A percentile compares a stretch with the other conserved stretches of the same genome.
Evolutionary conservation across 2,113 vertebrate genomes (phyloP).

Genomic region (Rhodinocichla rosea): DNA sequence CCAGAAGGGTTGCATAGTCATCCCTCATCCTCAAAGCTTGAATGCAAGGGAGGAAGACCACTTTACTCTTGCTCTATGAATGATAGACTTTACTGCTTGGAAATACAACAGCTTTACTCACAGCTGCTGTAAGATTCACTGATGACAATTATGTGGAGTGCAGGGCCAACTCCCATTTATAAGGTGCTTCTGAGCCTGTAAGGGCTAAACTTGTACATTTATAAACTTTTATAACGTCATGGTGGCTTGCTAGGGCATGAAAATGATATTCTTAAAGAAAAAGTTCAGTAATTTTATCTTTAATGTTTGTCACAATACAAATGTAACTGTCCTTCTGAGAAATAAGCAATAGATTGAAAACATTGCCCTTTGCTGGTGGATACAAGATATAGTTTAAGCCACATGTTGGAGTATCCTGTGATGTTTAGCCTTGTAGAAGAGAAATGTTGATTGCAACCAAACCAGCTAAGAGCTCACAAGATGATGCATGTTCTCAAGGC

Average conservation of each 20-base stretch:
- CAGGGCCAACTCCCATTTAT: background rate
- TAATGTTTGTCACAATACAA: background rate
- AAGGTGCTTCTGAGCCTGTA: background rate
- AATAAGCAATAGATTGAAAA: background rate
- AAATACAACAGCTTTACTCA: background rate
- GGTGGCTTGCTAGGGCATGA: background rate
- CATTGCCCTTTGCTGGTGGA: background rate
- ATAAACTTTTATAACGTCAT: background rate
- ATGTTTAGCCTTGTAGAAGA: background rate
- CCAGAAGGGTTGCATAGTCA: fast-evolving
- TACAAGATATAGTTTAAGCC: background rate
- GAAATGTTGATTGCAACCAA: background rate
- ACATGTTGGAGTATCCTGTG: background rate
- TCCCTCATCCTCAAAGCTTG: background rate
- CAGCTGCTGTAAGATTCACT: background rate
- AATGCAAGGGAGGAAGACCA: too few relatives aligned
- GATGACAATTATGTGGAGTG: background rate
- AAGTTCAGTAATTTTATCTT: background rate
- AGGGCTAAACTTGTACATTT: background rate
- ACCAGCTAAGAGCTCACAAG: background rate
- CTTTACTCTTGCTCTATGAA: background rate
- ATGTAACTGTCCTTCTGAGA: background rate
- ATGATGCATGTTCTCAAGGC: background rate
- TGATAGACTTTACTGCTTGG: background rate
- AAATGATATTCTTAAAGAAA: background rate